Conservation (phyloP, 2,113 vertebrate species). For the Leptosomus discolor region DNA sequence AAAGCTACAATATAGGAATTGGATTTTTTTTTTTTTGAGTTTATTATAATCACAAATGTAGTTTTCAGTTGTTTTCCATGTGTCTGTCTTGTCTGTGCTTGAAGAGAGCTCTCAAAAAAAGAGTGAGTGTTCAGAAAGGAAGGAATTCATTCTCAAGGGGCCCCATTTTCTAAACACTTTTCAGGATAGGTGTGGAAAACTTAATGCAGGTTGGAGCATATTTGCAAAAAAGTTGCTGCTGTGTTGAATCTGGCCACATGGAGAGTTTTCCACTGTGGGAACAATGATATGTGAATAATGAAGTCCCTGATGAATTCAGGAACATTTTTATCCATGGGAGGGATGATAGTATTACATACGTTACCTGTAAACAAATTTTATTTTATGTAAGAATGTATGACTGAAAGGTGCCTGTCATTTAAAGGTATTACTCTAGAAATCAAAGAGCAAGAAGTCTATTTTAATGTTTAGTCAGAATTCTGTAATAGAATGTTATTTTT, state of each 20-base stretch:
- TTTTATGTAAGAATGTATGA: not conserved
- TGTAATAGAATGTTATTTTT: not conserved
- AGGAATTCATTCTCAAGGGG: not conserved
- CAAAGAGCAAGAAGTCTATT: not conserved
- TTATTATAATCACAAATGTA: not conserved
- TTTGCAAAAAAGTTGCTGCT: not conserved
- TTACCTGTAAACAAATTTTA: not conserved
- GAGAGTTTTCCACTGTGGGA: not conserved
- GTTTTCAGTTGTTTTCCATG: not conserved
- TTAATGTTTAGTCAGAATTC: not conserved
- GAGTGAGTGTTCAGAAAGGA: fast-evolving
- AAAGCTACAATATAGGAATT: not conserved
- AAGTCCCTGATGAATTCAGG: not conserved
- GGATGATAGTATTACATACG: fast-evolving
- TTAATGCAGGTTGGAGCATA: not conserved
- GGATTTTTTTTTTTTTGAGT: not conserved
- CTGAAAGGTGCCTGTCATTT: not conserved
- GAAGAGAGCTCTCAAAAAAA: not conserved
- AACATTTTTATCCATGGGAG: not conserved
- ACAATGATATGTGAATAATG: not conserved
- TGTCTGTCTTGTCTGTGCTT: not conserved
- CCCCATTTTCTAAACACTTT: not conserved
- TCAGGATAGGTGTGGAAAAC: not conserved
- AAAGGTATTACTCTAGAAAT: not conserved
- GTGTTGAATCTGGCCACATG: not conserved